Base-by-base conservation (phyloP, 2,113 vertebrate species). In the Odocoileus hemionus region DNA sequence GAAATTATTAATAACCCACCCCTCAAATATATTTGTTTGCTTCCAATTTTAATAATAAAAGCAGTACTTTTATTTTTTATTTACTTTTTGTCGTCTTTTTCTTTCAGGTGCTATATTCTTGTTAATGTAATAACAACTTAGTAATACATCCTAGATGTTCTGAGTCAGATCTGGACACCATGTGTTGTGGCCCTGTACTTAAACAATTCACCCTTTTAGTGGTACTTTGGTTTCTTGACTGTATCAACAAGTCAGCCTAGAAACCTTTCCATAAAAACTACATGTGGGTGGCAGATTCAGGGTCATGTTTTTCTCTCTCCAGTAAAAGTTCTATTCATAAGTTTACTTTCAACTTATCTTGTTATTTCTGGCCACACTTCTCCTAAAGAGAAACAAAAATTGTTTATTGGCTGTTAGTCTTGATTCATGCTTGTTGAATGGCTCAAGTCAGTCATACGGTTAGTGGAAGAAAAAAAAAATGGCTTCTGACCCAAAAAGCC, bases 211-310 rank as follows among this genome's bases (percentile, higher is more conserved):
- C 43, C 90, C 89, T 86, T 89, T 89, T 57, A 96, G 58, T n/a
- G 54, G 67, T 58, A 82, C 13, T 89, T 91, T n/a, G 45, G 11
- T 95, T 95, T 82, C 82, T 94, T 92, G 43, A 5, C 95, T 92
- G 14, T 82, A 95, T 94, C 78, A 94, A 89, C 89, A 97, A 93
- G 25, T 52, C 76, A 86, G 19, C 45, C 55, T 45, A 64, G 54
- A 92, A 92, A 92, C 6, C 33, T 78, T 94, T 96, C 89, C 61
- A 83, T 96, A 94, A 85, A 96, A 87, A 47, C 12, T 74, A 86
- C 61, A 64, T 70, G 39, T 92, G 82, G 23, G 52, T 54, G 43
- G 54, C 67, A 76, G 88, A 95, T 96, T 92, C 39, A 83, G 8
- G 11, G 26, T 67, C 23, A 54, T 55, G 60, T 83, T 91, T 80